phyloP scores from a whole-genome alignment of 2,113 vertebrate genomes.

The Apteryx owenii region DNA sequence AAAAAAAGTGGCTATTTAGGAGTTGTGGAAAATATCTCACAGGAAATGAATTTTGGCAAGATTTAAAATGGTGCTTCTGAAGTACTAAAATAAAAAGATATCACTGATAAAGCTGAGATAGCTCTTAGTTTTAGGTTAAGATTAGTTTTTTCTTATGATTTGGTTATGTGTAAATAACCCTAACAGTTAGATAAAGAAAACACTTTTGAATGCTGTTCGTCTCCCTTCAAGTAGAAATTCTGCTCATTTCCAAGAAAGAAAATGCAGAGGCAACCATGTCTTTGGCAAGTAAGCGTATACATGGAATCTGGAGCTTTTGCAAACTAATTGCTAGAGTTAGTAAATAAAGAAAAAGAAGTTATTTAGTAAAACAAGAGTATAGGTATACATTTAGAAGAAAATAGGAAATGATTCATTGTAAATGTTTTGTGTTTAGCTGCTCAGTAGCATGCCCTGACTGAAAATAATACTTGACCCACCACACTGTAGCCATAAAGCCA shows the following conservation, averaged over 20 bases:
- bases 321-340: neutral
- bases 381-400: neutral
- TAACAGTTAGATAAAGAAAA: neutral
- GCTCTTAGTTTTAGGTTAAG: neutral
- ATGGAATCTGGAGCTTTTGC: neutral
- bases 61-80: neutral
- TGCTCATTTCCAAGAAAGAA: neutral
- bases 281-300: neutral
- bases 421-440: neutral
- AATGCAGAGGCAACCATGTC: neutral
- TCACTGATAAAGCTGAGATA: neutral
- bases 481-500: neutral
- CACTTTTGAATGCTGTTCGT: neutral
- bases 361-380: neutral
- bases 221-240: neutral
- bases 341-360: neutral
- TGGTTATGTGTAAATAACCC: neutral
- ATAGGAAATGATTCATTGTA: neutral
- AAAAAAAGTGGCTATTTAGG: neutral
- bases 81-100: neutral
- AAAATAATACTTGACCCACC: neutral
- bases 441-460: neutral
- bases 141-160: neutral
- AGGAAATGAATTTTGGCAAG: neutral
- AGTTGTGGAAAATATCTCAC: neutral